phyloP scores from a whole-genome alignment of 2,888 invertebrate genomes.

The Adelognathus sp. region DNA sequence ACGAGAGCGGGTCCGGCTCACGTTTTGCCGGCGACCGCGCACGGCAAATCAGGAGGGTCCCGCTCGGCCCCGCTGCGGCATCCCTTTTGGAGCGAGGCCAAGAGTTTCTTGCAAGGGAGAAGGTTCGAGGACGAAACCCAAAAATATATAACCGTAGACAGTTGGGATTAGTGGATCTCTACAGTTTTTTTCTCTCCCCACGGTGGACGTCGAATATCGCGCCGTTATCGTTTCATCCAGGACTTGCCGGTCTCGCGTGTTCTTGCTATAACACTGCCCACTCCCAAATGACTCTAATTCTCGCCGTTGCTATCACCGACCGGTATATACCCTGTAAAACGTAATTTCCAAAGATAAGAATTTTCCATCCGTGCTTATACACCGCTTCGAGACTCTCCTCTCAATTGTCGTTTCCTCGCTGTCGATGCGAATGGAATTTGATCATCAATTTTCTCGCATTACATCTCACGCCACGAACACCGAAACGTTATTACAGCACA shows the following conservation, averaged over 20 bases:
- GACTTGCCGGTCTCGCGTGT: constrained; percentile 24
- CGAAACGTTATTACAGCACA: not conserved
- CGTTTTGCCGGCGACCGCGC: constrained; percentile 30
- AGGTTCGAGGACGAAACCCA: constrained; percentile 63
- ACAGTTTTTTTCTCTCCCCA: constrained; percentile 66
- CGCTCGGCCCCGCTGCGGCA: constrained; percentile 18
- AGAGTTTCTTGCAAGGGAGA: constrained; percentile 75
- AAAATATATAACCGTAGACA: constrained; percentile 68
- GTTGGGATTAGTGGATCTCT: constrained; percentile 68
- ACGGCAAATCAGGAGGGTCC: constrained; percentile 21
- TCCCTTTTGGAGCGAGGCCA: constrained; percentile 70
- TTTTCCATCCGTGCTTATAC: not conserved
- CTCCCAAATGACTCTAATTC: constrained; percentile 43
- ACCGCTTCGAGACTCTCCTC: not conserved
- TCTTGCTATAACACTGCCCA: not conserved
- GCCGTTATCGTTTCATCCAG: constrained; percentile 7
- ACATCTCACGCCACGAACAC: not conserved
- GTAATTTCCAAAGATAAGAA: not conserved
- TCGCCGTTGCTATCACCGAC: constrained; percentile 27
- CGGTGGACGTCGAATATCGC: constrained; percentile 26
- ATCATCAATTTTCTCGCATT: not conserved
- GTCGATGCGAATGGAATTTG: not conserved
- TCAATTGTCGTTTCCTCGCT: not conserved
- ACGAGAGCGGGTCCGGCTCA: constrained; percentile 36
- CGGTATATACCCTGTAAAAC: not conserved